Base-by-base conservation (phyloP, 2,113 vertebrate genomes). In the human (Homo sapiens) region DNA sequence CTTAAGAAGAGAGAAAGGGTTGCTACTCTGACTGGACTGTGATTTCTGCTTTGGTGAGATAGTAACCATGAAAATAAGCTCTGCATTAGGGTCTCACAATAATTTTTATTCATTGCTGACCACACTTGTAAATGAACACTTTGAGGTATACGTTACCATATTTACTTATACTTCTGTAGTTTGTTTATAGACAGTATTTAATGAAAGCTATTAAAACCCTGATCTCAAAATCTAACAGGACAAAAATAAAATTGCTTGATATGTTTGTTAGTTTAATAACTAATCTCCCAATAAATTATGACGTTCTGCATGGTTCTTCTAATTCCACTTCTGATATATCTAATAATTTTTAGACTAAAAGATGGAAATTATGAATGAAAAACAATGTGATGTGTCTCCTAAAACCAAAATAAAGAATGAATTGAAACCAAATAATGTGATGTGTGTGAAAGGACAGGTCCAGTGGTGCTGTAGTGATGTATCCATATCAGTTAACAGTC, bases 51-150 rank as follows among this genome's bases (percentile, higher is more conserved):
- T 79, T 80, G 48, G 72, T 57, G 66, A 96, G 72, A 86, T 61
- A 92, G 57, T 66, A 93, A 90, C 68, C 43, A 64, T 40, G 48
- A 88, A 90, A 96, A 93, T 70, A 82, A 96, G 95, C 35, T 78
- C 17, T 80, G 14, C 83, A 68, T 27, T 66, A 86, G 57, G 38
- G 6, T 64, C 45, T 97, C 76, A 64, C n/a, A 50, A 3, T 95
- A 23, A 70, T 91, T 94, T 81, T 96, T 96, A 86, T 85, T 83
- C 48, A 91, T 57, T 81, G 17, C 38, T 88, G 73, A 25, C 75
- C 55, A 89, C 10, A 93, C 38, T 68, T 73, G 20, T 35, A 11
- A 50, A 61, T 90, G 61, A 88, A 64, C 89, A 57, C 25, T 48
- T 72, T 8, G 59, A 50, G 17, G 30, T 12, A 5, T 48, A 32